Base-by-base conservation (phyloP, 2,113 vertebrate species). In the Anhinga rufa region DNA sequence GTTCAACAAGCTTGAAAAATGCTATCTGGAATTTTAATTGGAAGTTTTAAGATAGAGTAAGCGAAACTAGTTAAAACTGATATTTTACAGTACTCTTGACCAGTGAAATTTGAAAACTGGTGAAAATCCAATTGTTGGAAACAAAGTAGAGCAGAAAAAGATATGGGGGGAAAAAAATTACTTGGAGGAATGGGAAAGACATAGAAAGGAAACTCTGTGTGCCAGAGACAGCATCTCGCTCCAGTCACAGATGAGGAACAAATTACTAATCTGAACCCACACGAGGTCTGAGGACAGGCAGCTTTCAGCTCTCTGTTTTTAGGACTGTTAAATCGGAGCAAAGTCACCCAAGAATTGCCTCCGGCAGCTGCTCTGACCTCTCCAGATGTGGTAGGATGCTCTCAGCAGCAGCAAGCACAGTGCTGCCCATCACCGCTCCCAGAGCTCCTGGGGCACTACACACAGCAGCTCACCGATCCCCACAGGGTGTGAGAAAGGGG, bases 401-500 rank as follows among this genome's bases (percentile, higher is more conserved):
- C n/a, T 34, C 21, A 29, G 52, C 64, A n/a, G 48, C 78, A 51
- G 71, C 54, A 31, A 4, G 6, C 18, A 17, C 11, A 6, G 54
- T 3, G 42, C 15, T 57, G 34, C 25, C 1, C 11, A 9, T 21
- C 46, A 24, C 26, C 24, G 2, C 3, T 9, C n/a, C 18, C 40
- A 10, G 25, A 74, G 57, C 15, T 55, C 44, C 57, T 12, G 18
- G 31, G n/a, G 10, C 74, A 79, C 46, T 4, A 12, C 16, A 17
- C 9, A 4, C 32, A 38, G 28, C 38, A 24, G 44, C 51, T 75
- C 68, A 48, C 26, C 31, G 26, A 0, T 7, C 52, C 46, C 69
- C 58, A 52, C 9, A n/a, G 0, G 20, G 10, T 38, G 52, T 2
- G 5, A 9, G n/a, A 18, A 60, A 11, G 10, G 17, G 22, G 12